These are phyloP conservation scores for Saccostrea cuccullata DNA, from an alignment of 1,140 invertebrate species.

Conservation along the genomic window DNA sequence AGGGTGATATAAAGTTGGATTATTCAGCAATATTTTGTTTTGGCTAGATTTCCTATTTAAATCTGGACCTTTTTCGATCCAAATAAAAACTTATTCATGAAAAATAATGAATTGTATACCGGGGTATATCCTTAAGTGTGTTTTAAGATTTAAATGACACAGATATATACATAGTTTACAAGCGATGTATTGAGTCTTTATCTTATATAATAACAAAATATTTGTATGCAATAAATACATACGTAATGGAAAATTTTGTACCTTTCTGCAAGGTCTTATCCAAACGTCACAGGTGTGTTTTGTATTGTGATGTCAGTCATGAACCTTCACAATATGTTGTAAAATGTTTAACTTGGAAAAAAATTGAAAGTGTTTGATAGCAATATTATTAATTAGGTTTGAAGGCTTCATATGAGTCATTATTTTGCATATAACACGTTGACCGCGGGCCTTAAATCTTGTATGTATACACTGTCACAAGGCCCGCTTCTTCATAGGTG, in stretches of 20 bases:
- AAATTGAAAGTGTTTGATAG: background rate
- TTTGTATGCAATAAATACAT: slow-evolving; percentile 3
- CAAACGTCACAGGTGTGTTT: background rate
- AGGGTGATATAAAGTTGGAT: too few species aligned
- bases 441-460: background rate
- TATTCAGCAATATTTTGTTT: too few species aligned
- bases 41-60: too few species aligned
- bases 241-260: slow-evolving; percentile 7
- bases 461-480: background rate
- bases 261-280: background rate
- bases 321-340: background rate
- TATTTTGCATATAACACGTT: background rate
- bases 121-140: too few species aligned
- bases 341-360: background rate
- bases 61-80: too few species aligned
- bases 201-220: background rate
- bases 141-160: too few species aligned
- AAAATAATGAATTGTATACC: too few species aligned
- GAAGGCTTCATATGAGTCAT: background rate
- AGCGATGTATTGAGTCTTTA: too few species aligned
- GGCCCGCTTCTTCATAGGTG: background rate
- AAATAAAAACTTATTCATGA: too few species aligned
- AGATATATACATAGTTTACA: too few species aligned
- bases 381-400: background rate
- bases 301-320: background rate